Percentiles rank a stretch among this genome's conserved stretches.
Conservation (phyloP, 2,888 invertebrate genomes). For the Deroplatys truncata region DNA sequence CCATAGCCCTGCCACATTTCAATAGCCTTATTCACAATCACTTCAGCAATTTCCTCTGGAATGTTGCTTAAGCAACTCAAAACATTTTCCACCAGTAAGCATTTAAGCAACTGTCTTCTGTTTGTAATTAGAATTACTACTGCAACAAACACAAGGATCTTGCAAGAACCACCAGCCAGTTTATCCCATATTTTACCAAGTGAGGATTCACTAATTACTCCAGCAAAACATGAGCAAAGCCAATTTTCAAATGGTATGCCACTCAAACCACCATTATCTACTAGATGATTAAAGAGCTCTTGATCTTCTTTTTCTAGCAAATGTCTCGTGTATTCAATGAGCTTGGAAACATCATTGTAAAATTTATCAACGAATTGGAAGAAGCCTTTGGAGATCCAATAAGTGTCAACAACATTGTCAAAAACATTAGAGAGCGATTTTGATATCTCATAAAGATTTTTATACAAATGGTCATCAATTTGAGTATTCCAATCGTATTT, state of each 20-base stretch:
- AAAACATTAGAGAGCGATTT: constrained; percentile 67
- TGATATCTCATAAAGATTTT: constrained; percentile 53
- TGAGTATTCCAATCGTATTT: constrained; percentile 49
- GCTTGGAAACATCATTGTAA: constrained; percentile 58
- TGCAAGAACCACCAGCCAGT: constrained; percentile 77
- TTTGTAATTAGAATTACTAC: constrained; percentile 69
- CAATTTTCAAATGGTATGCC: constrained; percentile 68
- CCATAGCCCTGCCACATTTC: constrained; percentile 83
- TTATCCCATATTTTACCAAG: constrained; percentile 86
- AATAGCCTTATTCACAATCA: constrained; percentile 79
- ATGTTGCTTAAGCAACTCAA: constrained; percentile 53
- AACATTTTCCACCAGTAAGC: constrained; percentile 56
- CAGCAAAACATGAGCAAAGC: constrained; percentile 81
- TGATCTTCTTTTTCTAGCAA: constrained; percentile 76
- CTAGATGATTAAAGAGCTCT: constrained; percentile 61
- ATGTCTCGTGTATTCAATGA: constrained; percentile 62
- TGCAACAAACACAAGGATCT: constrained; percentile 74
- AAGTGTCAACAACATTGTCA: constrained; percentile 71
- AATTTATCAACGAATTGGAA: constrained; percentile 64
- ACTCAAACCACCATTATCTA: constrained; percentile 59
- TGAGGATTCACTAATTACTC: constrained; percentile 70
- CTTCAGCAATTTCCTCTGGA: constrained; percentile 74
- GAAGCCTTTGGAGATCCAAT: constrained; percentile 78
- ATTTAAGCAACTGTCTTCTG: constrained; percentile 61
- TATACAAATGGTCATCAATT: constrained; percentile 52